Conservation (phyloP, 2,797 vertebrate genomes). For the Xenentodon cancila region DNA sequence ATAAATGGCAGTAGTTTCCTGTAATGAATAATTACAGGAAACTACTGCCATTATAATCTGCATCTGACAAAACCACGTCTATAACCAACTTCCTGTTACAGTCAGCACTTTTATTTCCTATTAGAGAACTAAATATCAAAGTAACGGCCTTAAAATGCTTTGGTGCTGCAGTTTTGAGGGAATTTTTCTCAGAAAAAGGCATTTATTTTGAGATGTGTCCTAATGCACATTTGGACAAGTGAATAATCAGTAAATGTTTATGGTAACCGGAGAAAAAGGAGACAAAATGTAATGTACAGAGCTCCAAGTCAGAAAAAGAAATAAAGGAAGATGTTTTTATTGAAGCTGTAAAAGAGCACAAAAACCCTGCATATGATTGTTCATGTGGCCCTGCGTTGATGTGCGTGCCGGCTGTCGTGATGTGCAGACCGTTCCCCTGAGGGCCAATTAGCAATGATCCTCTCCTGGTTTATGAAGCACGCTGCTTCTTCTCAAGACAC, state of each 20-base stretch:
- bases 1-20: neutral
- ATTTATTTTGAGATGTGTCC: neutral
- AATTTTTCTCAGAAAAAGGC: neutral
- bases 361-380: neutral
- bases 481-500: conserved; percentile 27
- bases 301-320: too few species aligned
- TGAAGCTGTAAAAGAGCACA: too few species aligned
- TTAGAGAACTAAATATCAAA: conserved; percentile 1
- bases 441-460: conserved; percentile 50
- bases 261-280: neutral
- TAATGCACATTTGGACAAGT: neutral
- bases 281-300: neutral
- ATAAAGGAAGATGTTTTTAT: neutral
- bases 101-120: conserved; percentile 7
- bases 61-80: neutral
- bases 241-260: neutral
- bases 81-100: conserved; percentile 4
- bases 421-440: conserved; percentile 16
- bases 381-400: neutral
- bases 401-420: conserved; percentile 12
- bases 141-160: neutral
- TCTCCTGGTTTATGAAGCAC: conserved; percentile 22
- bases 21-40: too few species aligned
- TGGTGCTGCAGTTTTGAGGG: neutral
- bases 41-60: neutral